phyloP scores from a whole-genome alignment of 2,113 vertebrate species.

The Pterocles orientalis region DNA sequence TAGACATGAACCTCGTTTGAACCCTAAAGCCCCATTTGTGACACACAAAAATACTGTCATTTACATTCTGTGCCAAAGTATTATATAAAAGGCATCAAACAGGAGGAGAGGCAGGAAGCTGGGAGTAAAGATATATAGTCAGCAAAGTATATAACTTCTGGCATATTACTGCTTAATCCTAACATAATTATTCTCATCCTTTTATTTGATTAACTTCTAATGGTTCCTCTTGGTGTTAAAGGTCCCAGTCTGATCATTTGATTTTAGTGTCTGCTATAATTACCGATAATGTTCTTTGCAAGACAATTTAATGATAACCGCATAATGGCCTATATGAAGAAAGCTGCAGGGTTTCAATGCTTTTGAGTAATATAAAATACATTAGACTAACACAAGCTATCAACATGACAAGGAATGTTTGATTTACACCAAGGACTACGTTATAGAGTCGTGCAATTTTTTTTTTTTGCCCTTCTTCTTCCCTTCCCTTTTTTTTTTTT shows the following conservation, averaged over 20 bases:
- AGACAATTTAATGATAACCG: slow-evolving; percentile 87
- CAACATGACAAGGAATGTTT: slow-evolving; percentile 86
- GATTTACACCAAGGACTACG: slow-evolving; percentile 83
- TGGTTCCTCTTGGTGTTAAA: slow-evolving; percentile 94
- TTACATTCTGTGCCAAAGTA: slow-evolving; percentile 79
- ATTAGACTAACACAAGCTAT: slow-evolving; percentile 88
- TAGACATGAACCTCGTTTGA: slow-evolving; percentile 76
- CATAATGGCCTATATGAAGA: slow-evolving; percentile 89
- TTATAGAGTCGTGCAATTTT: slow-evolving; percentile 62
- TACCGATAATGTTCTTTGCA: slow-evolving; percentile 99
- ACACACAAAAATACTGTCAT: slow-evolving; percentile 73
- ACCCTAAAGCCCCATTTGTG: slow-evolving; percentile 73
- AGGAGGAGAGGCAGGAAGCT: slow-evolving; percentile 72
- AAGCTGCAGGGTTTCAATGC: slow-evolving; percentile 84
- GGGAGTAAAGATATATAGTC: slow-evolving; percentile 82
- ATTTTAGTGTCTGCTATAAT: slow-evolving; percentile 99
- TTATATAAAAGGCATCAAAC: slow-evolving; percentile 78
- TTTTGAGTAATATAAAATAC: slow-evolving; percentile 89
- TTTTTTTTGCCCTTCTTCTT: neutral
- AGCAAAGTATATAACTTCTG: slow-evolving; percentile 85
- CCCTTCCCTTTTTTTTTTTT: neutral
- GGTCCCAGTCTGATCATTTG: slow-evolving; percentile 98
- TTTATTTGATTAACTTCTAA: slow-evolving; percentile 99
- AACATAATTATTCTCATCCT: slow-evolving; percentile 98
- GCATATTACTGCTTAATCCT: slow-evolving; percentile 87